Percentiles rank a stretch among this genome's conserved stretches.
Conservation (phyloP, 2,113 vertebrate species). For the Entomyzon cyanotis region DNA sequence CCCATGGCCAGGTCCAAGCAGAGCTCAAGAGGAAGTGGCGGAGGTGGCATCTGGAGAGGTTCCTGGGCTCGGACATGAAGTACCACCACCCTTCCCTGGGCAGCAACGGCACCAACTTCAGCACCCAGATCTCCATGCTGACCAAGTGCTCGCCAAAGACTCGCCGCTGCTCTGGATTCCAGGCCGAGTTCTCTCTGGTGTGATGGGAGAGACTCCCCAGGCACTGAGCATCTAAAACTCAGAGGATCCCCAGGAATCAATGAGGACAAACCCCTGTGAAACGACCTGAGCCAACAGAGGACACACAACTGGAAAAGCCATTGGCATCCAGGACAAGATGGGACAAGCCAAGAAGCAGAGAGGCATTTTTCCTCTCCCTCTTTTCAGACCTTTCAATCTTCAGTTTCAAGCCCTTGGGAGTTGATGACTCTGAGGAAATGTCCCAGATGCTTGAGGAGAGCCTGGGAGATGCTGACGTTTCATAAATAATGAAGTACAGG, state of each 20-base stretch:
- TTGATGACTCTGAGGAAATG: neutral
- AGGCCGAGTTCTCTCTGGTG: constrained; percentile 85
- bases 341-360: neutral
- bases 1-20: constrained; percentile 83
- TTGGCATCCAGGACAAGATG: neutral
- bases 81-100: constrained; percentile 88
- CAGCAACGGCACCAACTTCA: constrained; percentile 92
- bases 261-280: neutral
- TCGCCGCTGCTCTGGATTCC: constrained; percentile 81
- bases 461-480: neutral
- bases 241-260: neutral
- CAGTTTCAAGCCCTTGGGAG: neutral
- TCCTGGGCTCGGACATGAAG: constrained; percentile 83
- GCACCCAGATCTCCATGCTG: constrained; percentile 94
- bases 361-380: neutral
- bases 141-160: constrained; percentile 88
- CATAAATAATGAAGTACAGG: neutral
- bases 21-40: constrained; percentile 96
- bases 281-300: constrained; percentile 4
- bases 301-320: constrained; percentile 22
- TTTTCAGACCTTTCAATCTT: neutral
- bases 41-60: constrained; percentile 88
- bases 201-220: constrained; percentile 43
- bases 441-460: neutral
- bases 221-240: neutral